Conservation (phyloP, 2,113 vertebrate species). For the mouse (Mus musculus) region GRCm39 chr16:42547501-42548000, state of each 20-base stretch:
- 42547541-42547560: not conserved
- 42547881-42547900: slow-evolving; percentile 5
- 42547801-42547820: not conserved
- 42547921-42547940: slow-evolving; percentile 38
- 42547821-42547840: not conserved
- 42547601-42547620: not conserved
- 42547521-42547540: not conserved
- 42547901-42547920: slow-evolving; percentile 4
- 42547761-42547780: not conserved
- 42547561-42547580: not conserved
- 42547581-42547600: not conserved
- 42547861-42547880: not conserved
- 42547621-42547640: not conserved
- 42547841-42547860: not conserved
- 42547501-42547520: not conserved
- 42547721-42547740: not conserved
- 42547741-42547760: slow-evolving; percentile 3
- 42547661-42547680: not conserved
- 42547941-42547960: not conserved
- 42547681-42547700: not conserved
- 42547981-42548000: not conserved
- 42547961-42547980: slow-evolving; percentile 34
- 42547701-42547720: not conserved
- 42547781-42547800: not conserved
- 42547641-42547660: not conserved